phyloP scores from a whole-genome alignment of 1,140 invertebrate genomes.

The Drosophila mayri region DNA sequence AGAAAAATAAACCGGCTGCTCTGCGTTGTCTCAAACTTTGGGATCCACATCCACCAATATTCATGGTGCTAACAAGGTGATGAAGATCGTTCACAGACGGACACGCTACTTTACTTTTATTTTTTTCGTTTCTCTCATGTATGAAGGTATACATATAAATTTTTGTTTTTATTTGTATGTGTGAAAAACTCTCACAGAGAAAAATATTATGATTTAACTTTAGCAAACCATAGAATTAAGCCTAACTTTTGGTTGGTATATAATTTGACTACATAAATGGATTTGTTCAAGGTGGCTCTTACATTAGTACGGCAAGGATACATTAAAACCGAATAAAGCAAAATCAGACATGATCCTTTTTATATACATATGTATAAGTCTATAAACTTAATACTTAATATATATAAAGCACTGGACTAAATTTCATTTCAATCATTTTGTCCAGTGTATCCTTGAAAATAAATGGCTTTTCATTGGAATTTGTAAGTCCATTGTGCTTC shows the following conservation, averaged over 20 bases:
- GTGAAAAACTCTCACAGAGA: background rate
- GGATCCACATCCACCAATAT: constrained; percentile 40
- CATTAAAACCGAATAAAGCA: background rate
- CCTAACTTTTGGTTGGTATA: background rate
- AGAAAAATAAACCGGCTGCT: constrained; percentile 70
- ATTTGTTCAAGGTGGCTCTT: no score
- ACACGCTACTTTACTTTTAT: constrained; percentile 67
- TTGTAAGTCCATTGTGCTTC: constrained; percentile 26
- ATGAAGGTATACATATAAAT: background rate
- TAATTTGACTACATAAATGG: background rate
- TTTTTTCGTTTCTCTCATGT: constrained; percentile 43
- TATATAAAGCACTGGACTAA: background rate
- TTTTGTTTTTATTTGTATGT: background rate
- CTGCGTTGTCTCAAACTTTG: constrained; percentile 42
- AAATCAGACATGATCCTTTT: background rate
- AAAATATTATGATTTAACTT: constrained; percentile 1
- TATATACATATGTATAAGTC: background rate
- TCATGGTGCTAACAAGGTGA: constrained; percentile 75
- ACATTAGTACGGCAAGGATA: no score
- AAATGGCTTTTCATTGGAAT: constrained; percentile 71
- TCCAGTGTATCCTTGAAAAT: constrained; percentile 66
- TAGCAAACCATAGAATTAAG: background rate
- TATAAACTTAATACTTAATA: background rate
- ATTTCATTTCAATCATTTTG: background rate
- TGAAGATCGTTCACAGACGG: constrained; percentile 68